Evolutionary conservation across 1,140 invertebrate species (phyloP), one percentile per base, ranked within the genome.

Genomic region (Asobara japonica): DNA sequence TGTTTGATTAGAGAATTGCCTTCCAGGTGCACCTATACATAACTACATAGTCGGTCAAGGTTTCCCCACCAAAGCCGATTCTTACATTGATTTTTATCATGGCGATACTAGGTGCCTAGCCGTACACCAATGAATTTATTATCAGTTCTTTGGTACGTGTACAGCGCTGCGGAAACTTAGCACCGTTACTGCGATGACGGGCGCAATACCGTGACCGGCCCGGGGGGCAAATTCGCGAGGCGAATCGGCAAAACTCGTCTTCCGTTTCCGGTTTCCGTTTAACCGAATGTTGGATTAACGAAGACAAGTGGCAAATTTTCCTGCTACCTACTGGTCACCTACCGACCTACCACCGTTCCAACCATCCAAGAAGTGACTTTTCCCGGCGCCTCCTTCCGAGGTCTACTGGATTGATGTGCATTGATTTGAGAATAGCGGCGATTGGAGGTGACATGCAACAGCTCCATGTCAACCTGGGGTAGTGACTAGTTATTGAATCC

Each of bases 241-340:
- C 60, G 25, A 71, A 71, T 65, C 69, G 25, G 13, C 20, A 62
- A 68, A 68, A 51, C 51, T 71, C 27, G 60, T 33, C 41, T 71
- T 70, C 69, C 69, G 27, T 71, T 70, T 74, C 67, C 68, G 67
- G 27, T 70, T 66, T 66, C 72, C 60, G 38, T 72, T 33, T 62
- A 10, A 29, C 8, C 27, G 6, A 62, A 31, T 16, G 13, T 6
- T 13, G 16, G 7, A 16, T 45, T 45, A 16, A 11, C 6, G 41
- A 18, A 45, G 13, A 45, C 36, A 38, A 38, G 36, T 38, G 36
- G 8, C 36, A 38, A n/a, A n/a, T n/a, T n/a, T n/a, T n/a, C n/a
- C n/a, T n/a, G n/a, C n/a, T n/a, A n/a, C n/a, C n/a, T n/a, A n/a
- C n/a, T n/a, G n/a, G n/a, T n/a, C n/a, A n/a, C n/a, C n/a, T n/a